These are phyloP conservation scores for Polypterus senegalus DNA, from an alignment of 2,113 vertebrate species.

Conservation along the genomic window DNA sequence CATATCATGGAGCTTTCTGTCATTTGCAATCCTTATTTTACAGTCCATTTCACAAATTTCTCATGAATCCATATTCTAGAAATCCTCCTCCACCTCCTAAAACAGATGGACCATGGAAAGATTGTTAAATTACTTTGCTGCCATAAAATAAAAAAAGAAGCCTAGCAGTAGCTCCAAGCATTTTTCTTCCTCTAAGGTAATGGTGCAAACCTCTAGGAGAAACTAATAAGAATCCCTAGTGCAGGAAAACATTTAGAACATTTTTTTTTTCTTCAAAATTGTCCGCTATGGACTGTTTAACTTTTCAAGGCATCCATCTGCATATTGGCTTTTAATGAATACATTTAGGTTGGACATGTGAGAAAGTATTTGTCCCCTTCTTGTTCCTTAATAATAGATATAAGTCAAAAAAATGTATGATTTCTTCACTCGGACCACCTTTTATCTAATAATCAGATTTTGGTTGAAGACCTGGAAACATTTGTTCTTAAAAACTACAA, in stretches of 20 bases:
- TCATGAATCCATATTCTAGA: background rate
- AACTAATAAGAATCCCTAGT: background rate
- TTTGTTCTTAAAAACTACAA: too few species aligned
- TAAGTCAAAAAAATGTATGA: too few species aligned
- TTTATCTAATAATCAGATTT: too few species aligned
- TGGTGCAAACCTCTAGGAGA: background rate
- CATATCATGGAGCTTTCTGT: background rate
- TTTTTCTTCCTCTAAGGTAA: background rate
- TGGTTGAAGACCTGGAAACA: too few species aligned
- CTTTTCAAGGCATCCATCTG: background rate
- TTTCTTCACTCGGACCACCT: too few species aligned
- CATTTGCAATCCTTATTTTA: conserved; percentile 1
- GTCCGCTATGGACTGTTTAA: background rate
- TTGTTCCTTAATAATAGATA: too few species aligned
- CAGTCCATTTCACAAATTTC: conserved; percentile 1
- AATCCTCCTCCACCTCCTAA: background rate
- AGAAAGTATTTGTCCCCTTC: too few species aligned
- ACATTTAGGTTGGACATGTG: too few species aligned
- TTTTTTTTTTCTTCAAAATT: background rate
- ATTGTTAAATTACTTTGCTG: background rate
- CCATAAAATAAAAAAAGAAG: background rate
- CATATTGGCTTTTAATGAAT: too few species aligned
- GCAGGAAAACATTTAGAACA: background rate
- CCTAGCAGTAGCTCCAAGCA: background rate
- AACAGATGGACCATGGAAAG: background rate